Percentiles rank a stretch among this genome's conserved stretches.
These are phyloP conservation scores for Morone chrysops DNA, from an alignment of 2,113 vertebrate species.

Conservation along the genomic window DNA sequence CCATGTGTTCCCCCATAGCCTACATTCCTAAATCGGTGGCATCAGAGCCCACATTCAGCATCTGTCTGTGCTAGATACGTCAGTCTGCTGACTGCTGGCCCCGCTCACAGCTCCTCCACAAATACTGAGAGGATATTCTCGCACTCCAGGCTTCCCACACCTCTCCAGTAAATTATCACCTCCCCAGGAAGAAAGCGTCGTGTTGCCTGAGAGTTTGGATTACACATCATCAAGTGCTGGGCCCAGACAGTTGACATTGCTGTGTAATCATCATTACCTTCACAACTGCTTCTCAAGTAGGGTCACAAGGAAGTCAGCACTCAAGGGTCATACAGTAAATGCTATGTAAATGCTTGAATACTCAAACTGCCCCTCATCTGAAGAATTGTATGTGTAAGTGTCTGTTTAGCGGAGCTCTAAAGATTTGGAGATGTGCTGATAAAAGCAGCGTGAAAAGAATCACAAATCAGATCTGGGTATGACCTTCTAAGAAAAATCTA, in stretches of 20 bases:
- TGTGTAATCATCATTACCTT: conserved; percentile 72
- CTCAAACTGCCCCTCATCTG: conserved; percentile 24
- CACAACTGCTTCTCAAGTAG: conserved; percentile 51
- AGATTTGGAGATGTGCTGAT: not conserved
- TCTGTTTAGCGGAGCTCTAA: conserved; percentile 4
- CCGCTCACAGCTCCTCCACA: conserved; percentile 8
- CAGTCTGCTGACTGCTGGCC: conserved; percentile 28
- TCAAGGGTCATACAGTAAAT: conserved; percentile 54
- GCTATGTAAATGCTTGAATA: conserved; percentile 42
- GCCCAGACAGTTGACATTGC: conserved; percentile 64
- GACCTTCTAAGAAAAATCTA: too few species aligned
- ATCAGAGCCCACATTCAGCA: conserved; percentile 52
- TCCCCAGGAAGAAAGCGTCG: conserved; percentile 38
- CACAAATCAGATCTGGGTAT: too few species aligned
- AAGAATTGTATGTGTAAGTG: not conserved
- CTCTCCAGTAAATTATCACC: conserved; percentile 64
- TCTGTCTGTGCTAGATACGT: conserved; percentile 69
- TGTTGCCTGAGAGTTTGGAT: conserved; percentile 46
- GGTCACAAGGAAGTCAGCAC: conserved; percentile 46
- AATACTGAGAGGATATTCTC: conserved; percentile 17
- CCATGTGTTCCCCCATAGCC: conserved; percentile 73
- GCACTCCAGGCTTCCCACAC: conserved; percentile 46
- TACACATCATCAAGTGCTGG: conserved; percentile 28
- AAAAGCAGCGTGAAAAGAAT: not conserved
- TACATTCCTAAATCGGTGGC: conserved; percentile 70